A percentile compares a stretch with the other conserved stretches of the same genome.
Evolutionary conservation across 2,797 vertebrate genomes (phyloP).

Genomic region (Gorsachius magnificus): DNA sequence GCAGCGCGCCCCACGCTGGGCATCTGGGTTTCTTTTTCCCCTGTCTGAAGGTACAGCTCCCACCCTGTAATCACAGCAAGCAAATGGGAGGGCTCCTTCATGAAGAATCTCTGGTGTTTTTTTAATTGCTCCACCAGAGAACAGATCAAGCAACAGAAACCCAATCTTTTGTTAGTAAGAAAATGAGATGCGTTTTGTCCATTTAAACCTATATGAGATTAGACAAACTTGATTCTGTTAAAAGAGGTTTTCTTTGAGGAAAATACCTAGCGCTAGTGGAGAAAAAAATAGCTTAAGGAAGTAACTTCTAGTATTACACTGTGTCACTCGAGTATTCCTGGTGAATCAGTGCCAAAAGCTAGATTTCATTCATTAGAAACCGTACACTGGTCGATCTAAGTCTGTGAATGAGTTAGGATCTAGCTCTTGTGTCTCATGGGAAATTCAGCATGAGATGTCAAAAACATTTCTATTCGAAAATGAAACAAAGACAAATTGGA

Average conservation of each 20-base stretch:
- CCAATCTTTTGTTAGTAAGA: neutral
- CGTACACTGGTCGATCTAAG: neutral
- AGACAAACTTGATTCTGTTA: neutral
- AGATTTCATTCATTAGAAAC: slow-evolving; percentile 45
- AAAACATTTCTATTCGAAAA: slow-evolving; percentile 14
- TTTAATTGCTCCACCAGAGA: neutral
- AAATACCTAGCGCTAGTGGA: neutral
- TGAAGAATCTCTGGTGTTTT: neutral
- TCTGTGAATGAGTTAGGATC: neutral
- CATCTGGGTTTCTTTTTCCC: too few relatives aligned
- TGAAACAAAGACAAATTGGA: neutral
- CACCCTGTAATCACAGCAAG: neutral
- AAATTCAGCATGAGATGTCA: neutral
- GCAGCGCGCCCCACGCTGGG: rapidly evolving
- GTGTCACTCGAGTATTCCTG: neutral
- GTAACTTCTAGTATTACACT: slow-evolving; percentile 57
- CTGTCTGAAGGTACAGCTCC: neutral
- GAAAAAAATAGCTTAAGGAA: slow-evolving; percentile 30
- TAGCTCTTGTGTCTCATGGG: neutral
- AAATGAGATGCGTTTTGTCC: neutral
- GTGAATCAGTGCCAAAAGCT: neutral
- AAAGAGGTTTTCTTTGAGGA: slow-evolving; percentile 6
- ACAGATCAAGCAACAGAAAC: neutral
- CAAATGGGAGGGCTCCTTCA: rapidly evolving
- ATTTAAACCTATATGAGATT: neutral